Base-by-base conservation (phyloP, 2,797 vertebrate genomes). In the Lagorchestes hirsutus region DNA sequence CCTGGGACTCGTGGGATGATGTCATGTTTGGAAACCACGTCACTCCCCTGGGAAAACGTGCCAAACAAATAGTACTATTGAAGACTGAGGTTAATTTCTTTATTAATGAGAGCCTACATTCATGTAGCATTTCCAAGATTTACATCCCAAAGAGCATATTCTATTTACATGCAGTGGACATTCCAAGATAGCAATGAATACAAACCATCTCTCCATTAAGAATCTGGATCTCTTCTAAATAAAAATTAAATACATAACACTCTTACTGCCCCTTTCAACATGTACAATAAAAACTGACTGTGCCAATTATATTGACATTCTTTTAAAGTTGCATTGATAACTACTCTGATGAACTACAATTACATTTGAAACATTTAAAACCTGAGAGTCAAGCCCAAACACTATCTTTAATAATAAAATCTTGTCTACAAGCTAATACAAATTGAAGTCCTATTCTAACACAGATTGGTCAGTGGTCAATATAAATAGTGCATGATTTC, bases 131-230 rank as follows among this genome's bases (percentile, higher is more conserved):
- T 97, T 98, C 97, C 97, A 98, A 98, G 98, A 98, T 98, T 98
- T 98, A 99, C 98, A 99, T 96, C 97, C 96, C 93, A 97, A 97
- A 91, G 96, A 96, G 95, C 97, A 6, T 55, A 96, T 57, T 95
- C 97, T 98, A 98, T 99, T 98, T 99, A 99, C 98, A 99, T 8
- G 95, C 97, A 96, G 90, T 92, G 97, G 97, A 97, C 91, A 97
- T 97, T 96, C 95, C 94, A 96, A 97, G 94, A 93, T 90, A 97
- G 90, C 54, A 96, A 96, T n/a, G 92, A 97, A 98, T 95, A 97
- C 97, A 96, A 97, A 94, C 92, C 87, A 90, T 94, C 94, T 93
- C 90, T 97, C 87, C 0, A 1, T 93, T 96, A 96, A 97, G 95
- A 95, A 97, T 93, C 93, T 90, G 10, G 54, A 94, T 94, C 96